Base-by-base conservation (phyloP, 2,113 vertebrate species). In the Trogon surrucura region DNA sequence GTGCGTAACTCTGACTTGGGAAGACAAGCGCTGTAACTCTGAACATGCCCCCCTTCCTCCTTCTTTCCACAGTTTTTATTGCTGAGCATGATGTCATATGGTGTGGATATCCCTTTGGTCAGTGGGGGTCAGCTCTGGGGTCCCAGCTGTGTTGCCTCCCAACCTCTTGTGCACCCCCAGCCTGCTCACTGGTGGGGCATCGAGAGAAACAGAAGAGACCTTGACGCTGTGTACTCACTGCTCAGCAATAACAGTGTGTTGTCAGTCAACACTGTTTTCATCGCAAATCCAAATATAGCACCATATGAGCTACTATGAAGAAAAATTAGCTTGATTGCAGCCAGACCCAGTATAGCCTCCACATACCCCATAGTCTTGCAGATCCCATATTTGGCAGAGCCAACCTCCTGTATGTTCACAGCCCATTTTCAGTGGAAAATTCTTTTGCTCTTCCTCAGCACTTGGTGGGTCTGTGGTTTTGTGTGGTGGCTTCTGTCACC, bases 1-100 rank as follows among this genome's bases (percentile, higher is more conserved):
- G 12, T 0, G 1, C 1, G 0, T 9, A 11, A 12, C 0, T 1
- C 30, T 20, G 11, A n/a, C 18, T 66, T 47, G 19, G n/a, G 34
- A 27, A 34, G 32, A n/a, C 8, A 71, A 78, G 48, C 0, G 1
- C 22, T 15, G 5, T 27, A 15, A 19, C 65, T 41, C 10, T 0
- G 0, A 79, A 38, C 1, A 0, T 27, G 41, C 5, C 5, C 19
- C 27, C 8, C 16, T 53, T 16, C 27, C 16, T 70, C 2, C 54
- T 51, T 27, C 21, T n/a, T 16, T 7, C 14, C 17, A 6, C 23
- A 45, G n/a, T 15, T 72, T 27, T 41, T 2, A 5, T 1, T 7
- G 15, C 36, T 48, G n/a, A 13, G 4, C 18, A 30, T 2, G 57
- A 13, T 0, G 0, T 9, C 23, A 1, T 2, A 4, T 0, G 5